Conservation (phyloP, 2,797 vertebrate species). For the Schizothorax lantsangensis region DNA sequence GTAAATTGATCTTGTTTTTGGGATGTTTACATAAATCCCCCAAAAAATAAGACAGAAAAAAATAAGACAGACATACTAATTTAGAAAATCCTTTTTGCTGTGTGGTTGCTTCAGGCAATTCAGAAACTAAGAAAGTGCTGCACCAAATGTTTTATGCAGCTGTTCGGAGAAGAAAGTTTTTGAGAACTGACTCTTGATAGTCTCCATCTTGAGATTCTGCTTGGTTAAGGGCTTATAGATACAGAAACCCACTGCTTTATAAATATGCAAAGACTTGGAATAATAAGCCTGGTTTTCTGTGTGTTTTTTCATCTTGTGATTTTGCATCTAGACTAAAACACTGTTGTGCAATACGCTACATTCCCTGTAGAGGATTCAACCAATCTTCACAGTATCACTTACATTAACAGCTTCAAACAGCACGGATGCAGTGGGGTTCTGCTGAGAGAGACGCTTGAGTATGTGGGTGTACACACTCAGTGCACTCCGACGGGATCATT, state of each 20-base stretch:
- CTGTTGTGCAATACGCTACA: not conserved
- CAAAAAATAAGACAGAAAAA: not conserved
- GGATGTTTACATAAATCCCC: not conserved
- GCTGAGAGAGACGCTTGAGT: not conserved
- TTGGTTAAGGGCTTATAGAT: constrained; percentile 14
- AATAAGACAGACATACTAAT: too few species aligned
- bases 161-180: not conserved
- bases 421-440: not conserved
- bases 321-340: not conserved
- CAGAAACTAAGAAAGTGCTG: not conserved
- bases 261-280: constrained; percentile 20
- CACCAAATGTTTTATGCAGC: not conserved
- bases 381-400: constrained; percentile 4
- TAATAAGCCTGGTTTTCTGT: not conserved
- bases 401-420: constrained; percentile 27
- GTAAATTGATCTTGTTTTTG: not conserved
- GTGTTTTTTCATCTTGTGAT: not conserved
- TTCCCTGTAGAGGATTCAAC: constrained; percentile 12
- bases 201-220: constrained; percentile 22
- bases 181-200: not conserved
- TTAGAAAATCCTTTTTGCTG: not conserved
- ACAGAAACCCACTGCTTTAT: constrained; percentile 20
- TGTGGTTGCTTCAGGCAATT: not conserved
- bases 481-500: constrained; percentile 25
- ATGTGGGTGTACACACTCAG: constrained; percentile 5